Base-by-base conservation (phyloP, 2,797 vertebrate species). In the Nothura maculosa region DNA sequence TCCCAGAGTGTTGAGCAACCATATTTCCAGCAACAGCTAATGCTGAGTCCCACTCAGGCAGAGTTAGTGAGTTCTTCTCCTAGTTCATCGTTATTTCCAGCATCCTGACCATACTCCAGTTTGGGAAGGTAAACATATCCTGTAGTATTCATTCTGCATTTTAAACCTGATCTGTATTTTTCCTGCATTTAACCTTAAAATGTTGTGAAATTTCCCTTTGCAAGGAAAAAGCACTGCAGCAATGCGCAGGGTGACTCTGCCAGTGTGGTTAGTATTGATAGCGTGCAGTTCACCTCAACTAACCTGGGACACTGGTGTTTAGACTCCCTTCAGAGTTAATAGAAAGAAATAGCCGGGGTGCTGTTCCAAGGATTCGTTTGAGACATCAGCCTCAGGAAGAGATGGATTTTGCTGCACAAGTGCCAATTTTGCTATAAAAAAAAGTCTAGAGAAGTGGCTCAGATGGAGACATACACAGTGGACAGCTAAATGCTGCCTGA, bases 41-140 rank as follows among this genome's bases (percentile, higher is more conserved):
- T 32, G 4, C 43, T 52, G 58, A 54, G 11, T 42, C 58, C 28
- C 45, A 50, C 38, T 81, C 45, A 34, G 0, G 24, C 34, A 36
- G 22, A 64, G 50, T 38, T 32, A 10, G n/a, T 27, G 27, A 64
- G 6, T 57, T 58, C 52, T 45, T 58, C 52, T 45, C 28, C 16
- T 1, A 1, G 24, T 63, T 43, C 2, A 0, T 38, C 4, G 0
- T 34, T 47, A 70, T 28, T 52, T 81, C 32, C 22, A 28, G 21
- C 0, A 0, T 61, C 60, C 64, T 36, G 32, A 18, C 43, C 2
- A 1, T 9, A 7, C n/a, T 62, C 47, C 13, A 6, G 21, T 67
- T 85, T 69, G 62, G 42, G 42, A 63, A 72, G 64, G 55, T 19
- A 28, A 55, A 47, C 12, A 20, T 27, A 20, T 45, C 24, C 20